Evolutionary conservation across 2,113 vertebrate genomes (phyloP), one percentile per base, ranked within the genome.

Genomic region (Budorcas taxicolor): DNA sequence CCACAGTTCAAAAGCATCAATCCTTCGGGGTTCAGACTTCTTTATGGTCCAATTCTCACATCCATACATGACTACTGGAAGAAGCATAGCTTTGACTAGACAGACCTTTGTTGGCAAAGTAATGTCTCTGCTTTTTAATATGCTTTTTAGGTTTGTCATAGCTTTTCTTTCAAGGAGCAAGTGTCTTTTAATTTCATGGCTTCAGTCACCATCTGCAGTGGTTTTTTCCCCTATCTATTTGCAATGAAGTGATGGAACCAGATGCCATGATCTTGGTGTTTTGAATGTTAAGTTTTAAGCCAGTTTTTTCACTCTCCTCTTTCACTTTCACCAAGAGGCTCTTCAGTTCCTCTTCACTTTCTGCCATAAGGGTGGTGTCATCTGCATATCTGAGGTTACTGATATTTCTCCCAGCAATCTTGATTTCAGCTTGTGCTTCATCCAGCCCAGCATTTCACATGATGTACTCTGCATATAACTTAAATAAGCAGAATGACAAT

Each of bases 1-100:
- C 19, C 67, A 74, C n/a, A 40, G 19, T 40, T 40, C 67, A 74
- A 74, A 74, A 23, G 19, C 67, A 74, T 74, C 36, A 74, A 1
- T 13, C 21, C n/a, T 74, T 40, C 0, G 1, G n/a, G 0, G 0
- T 74, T 74, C 67, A 25, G 36, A 74, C 67, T 74, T 74, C n/a
- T 40, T 40, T 74, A 74, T 74, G 36, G 67, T 74, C 67, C 67
- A 74, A 40, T 36, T 40, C 67, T 71, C 36, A 74, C 21, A 40
- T 40, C 36, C 67, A 40, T 74, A 74, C 21, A 23, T 40, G n/a
- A 74, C 67, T 23, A 23, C 17, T 74, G 67, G n/a, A 40, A 74
- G 40, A 40, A 40, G 19, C n/a, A 74, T 13, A 23, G 67, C 5
- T 74, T 74, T 74, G 67, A 40, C 19, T 74, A 40, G 19, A 74